These are phyloP conservation scores for Cheilosia pagana DNA, from an alignment of 2,888 invertebrate genomes.

Conservation along the genomic window DNA sequence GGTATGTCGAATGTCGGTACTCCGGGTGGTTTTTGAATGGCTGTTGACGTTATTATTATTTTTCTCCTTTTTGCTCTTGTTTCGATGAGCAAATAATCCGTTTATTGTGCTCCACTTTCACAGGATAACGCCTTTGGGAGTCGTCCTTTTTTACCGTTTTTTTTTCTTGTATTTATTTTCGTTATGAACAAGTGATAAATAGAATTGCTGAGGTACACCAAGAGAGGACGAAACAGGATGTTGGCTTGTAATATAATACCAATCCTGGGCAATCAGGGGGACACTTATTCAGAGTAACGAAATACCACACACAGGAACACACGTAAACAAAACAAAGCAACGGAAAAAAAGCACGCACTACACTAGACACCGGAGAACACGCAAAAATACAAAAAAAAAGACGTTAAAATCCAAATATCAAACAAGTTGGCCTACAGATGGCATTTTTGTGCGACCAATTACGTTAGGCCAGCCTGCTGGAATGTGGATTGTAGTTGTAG, in stretches of 20 bases:
- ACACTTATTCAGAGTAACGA: constrained; percentile 48
- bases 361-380: constrained; percentile 23
- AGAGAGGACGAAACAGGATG: constrained; percentile 60
- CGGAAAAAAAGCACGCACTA: constrained; percentile 20
- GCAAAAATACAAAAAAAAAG: constrained; percentile 32
- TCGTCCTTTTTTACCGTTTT: constrained; percentile 52
- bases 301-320: constrained; percentile 13
- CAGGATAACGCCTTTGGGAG: constrained; percentile 68
- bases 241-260: constrained; percentile 61
- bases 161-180: constrained; percentile 3
- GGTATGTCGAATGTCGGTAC: background rate
- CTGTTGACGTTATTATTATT: constrained; percentile 37
- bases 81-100: constrained; percentile 67
- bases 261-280: constrained; percentile 61
- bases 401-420: constrained; percentile 70
- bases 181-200: constrained; percentile 46
- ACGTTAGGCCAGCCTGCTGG: constrained; percentile 61
- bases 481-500: constrained; percentile 64
- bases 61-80: constrained; percentile 25
- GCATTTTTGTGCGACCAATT: constrained; percentile 60
- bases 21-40: constrained; percentile 32
- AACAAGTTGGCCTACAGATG: constrained; percentile 75
- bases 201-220: constrained; percentile 45
- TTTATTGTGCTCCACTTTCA: constrained; percentile 71
- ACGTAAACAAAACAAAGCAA: constrained; percentile 33